Base-by-base conservation (phyloP, 2,113 vertebrate genomes). In the Athene noctua region DNA sequence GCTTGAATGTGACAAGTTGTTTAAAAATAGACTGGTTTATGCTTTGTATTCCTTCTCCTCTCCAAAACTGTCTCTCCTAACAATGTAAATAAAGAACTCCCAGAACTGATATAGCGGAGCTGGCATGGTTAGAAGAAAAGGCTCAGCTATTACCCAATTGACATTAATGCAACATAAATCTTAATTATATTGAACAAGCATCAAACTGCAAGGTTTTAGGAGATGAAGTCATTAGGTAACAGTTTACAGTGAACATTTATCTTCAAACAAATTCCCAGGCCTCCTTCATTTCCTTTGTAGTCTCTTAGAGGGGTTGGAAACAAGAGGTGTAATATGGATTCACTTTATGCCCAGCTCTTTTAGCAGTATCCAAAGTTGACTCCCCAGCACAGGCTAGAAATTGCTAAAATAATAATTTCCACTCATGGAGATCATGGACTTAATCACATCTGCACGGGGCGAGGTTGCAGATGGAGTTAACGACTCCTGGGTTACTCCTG, bases 141-240 rank as follows among this genome's bases (percentile, higher is more conserved):
- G 38, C 70, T 78, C 42, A 0, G 61, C 36, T 80, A 84, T 80
- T 95, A 61, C 93, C 67, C 80, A 80, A 59, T 63, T 94, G 93
- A 94, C 80, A 38, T 86, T 96, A 95, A 94, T 92, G 90, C 67
- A 91, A 78, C 75, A 94, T 89, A 95, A 96, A 97, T 97, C 95
- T 96, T 94, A 91, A 96, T 95, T 94, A 80, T n/a, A 83, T 77
- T 90, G 95, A 95, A 93, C 79, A 83, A 78, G 42, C 82, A 90
- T 93, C 74, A 90, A 23, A 61, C 87, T 86, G 62, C 11, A 8
- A 65, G 59, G 79, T 47, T n/a, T 51, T 70, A 47, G 40, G 84
- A 90, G 90, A 73, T 79, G 77, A 72, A 95, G 58, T 82, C 81
- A 61, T 83, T 91, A 71, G 71, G 71, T 88, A 94, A 96, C 75